These are phyloP conservation scores for Micrastur ruficollis DNA, from an alignment of 2,797 vertebrate genomes.

Conservation along the genomic window DNA sequence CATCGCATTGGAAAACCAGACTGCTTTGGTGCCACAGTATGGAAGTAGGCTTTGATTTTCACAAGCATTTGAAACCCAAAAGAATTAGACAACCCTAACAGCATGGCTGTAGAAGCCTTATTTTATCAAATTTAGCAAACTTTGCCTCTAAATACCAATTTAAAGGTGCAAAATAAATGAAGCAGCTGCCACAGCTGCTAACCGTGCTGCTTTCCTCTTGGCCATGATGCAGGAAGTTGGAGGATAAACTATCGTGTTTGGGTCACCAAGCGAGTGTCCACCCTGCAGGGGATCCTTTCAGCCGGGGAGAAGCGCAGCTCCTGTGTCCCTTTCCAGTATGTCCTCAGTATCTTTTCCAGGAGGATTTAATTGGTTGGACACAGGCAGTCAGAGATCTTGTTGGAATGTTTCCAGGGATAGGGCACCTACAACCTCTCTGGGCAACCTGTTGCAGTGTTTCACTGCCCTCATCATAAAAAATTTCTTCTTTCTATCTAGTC, in stretches of 20 bases:
- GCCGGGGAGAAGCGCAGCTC: background rate
- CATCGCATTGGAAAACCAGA: background rate
- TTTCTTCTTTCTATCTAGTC: background rate
- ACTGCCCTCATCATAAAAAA: background rate
- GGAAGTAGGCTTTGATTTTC: background rate
- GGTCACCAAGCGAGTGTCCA: background rate
- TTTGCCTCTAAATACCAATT: background rate
- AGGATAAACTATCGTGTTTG: background rate
- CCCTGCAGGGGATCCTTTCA: background rate
- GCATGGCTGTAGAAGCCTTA: background rate
- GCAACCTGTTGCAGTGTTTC: background rate
- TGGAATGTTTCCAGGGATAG: background rate
- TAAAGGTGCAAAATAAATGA: background rate
- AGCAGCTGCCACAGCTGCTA: background rate
- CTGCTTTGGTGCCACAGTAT: background rate
- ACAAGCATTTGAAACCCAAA: background rate
- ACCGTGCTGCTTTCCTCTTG: background rate
- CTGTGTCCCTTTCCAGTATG: background rate
- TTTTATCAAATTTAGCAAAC: background rate
- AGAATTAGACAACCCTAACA: background rate
- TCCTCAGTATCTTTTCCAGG: background rate
- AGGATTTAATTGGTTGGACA: background rate
- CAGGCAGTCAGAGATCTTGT: background rate
- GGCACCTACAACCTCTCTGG: background rate
- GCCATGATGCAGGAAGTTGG: background rate